Base-by-base conservation (phyloP, 2,797 vertebrate species). In the Myotis planiceps region DNA sequence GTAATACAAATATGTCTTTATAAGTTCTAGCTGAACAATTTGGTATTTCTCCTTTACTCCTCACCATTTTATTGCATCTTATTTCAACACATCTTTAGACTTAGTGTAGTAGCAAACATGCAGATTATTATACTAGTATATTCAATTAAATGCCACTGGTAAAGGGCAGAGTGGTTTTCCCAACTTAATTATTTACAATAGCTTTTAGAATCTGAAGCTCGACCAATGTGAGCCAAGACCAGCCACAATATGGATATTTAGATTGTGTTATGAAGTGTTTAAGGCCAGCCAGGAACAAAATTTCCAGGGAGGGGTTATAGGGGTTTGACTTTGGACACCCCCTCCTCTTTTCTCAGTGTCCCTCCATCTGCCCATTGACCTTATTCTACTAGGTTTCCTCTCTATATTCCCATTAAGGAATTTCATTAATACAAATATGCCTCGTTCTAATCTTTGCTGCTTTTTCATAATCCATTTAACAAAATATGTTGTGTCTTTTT, bases 101-200 rank as follows among this genome's bases (percentile, higher is more conserved):
- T 75, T 69, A 29, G 3, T 10, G 9, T 85, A 47, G 60, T 84
- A 72, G 45, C n/a, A 5, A 91, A 82, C 39, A 21, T 76, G 10
- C 32, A 81, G 21, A 83, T 69, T 25, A 72, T 80, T 78, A 25
- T n/a, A 45, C 45, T 45, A 45, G 45, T 14, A 49, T 65, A 81
- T 85, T 76, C 2, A 27, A 69, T 82, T 65, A 95, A 94, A 95
- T 71, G 37, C 53, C 87, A 63, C 82, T 45, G 12, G 39, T 85
- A 76, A 95, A 79, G 69, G 51, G 34, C 60, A 88, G 49, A 74
- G 10, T 81, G 53, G n/a, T 86, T 83, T 96, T 53, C 27, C 32
- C 69, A 79, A 75, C 68, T 92, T 91, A 90, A 74, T 87, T 81
- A 92, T 92, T 97, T 65, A 85, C 15, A 74, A 45, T 55, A 65